phyloP scores from a whole-genome alignment of 2,113 vertebrate species.

The Eretmodus cyanostictus region DNA sequence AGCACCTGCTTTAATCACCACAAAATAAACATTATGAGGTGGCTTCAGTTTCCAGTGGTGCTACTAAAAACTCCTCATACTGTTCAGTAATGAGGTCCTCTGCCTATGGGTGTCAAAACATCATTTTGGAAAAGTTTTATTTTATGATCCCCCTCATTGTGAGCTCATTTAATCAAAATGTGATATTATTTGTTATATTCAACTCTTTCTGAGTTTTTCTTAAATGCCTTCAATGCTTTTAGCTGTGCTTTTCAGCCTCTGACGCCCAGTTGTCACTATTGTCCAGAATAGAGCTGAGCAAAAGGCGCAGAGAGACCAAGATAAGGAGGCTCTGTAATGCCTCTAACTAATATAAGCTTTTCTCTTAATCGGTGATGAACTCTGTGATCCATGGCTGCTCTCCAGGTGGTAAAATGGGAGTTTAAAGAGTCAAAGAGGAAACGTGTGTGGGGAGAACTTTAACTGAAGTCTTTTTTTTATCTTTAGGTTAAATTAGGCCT shows the following conservation, averaged over 20 bases:
- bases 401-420: constrained; percentile 1
- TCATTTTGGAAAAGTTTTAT: not conserved
- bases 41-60: not conserved
- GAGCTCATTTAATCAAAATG: not conserved
- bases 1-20: not conserved
- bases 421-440: not conserved
- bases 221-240: not conserved
- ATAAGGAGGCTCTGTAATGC: not conserved
- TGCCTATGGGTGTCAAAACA: not conserved
- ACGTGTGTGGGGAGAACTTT: not conserved
- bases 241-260: not conserved
- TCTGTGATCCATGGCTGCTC: not conserved
- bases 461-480: not conserved
- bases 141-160: not conserved
- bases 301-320: not conserved
- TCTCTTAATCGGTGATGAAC: constrained; percentile 27
- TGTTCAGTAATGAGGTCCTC: not conserved
- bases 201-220: not conserved
- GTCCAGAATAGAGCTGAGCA: not conserved
- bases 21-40: not conserved
- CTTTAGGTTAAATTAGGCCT: not conserved
- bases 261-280: not conserved
- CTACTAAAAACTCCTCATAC: not conserved
- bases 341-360: constrained; percentile 16
- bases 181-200: not conserved